Evolutionary conservation across 1,140 invertebrate species (phyloP).

Genomic region (Penaeus chinensis): DNA sequence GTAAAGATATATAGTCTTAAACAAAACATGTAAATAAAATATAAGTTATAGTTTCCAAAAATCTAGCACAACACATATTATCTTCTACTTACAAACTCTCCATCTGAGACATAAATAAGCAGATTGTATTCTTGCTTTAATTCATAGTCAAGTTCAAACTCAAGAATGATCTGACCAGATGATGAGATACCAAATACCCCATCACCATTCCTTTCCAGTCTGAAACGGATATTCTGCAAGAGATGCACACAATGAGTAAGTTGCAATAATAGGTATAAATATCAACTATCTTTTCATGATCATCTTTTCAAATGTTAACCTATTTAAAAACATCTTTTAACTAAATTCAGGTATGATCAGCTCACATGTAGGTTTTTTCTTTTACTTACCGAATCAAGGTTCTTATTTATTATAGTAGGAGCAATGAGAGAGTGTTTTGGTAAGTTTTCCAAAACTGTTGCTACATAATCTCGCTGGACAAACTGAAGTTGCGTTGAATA

Average conservation of each 20-base stretch:
- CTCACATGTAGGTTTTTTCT: neutral
- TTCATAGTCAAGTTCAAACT: conserved; percentile 84
- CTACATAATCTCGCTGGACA: conserved; percentile 78
- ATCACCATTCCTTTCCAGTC: conserved; percentile 75
- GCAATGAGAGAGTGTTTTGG: conserved; percentile 78
- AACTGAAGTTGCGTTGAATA: conserved; percentile 74
- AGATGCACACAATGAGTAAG: neutral
- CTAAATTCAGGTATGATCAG: too few species aligned
- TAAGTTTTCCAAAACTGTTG: conserved; percentile 81
- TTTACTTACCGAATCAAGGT: conserved; percentile 51
- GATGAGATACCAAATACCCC: conserved; percentile 74
- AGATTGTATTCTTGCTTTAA: conserved; percentile 78
- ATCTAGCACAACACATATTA: neutral
- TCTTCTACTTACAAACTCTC: conserved; percentile 73
- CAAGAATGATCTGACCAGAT: conserved; percentile 83
- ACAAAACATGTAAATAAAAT: neutral
- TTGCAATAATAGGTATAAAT: neutral
- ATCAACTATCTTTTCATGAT: neutral
- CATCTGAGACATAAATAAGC: conserved; percentile 86
- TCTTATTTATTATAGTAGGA: conserved; percentile 74
- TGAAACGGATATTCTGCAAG: conserved; percentile 73
- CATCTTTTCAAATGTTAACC: neutral
- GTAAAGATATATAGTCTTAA: neutral
- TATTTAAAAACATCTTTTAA: neutral
- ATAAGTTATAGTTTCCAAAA: neutral